phyloP scores from a whole-genome alignment of 2,113 vertebrate genomes.

The Cololabis saira region DNA sequence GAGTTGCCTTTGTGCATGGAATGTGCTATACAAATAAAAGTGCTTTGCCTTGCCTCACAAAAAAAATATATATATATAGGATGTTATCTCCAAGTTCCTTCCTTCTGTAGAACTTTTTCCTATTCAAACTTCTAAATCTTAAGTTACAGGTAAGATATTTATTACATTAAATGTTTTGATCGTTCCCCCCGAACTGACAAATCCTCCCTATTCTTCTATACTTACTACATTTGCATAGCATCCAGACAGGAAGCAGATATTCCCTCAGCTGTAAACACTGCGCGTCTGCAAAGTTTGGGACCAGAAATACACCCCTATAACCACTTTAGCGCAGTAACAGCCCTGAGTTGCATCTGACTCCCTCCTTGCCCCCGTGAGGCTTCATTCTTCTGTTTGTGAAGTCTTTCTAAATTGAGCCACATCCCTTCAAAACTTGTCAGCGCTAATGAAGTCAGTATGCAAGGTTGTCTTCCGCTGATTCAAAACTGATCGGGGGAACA shows the following conservation, averaged over 20 bases:
- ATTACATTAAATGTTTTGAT: background rate
- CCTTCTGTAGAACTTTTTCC: too few species aligned
- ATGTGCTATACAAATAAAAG: too few species aligned
- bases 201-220: constrained; percentile 1
- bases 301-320: constrained; percentile 32
- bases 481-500: constrained; percentile 84
- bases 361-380: constrained; percentile 22
- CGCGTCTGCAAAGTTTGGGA: constrained; percentile 33
- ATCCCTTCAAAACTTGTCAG: constrained; percentile 77
- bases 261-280: constrained; percentile 36
- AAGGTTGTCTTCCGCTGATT: constrained; percentile 73
- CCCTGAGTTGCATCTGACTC: constrained; percentile 42
- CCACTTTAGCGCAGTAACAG: constrained; percentile 15
- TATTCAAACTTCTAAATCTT: background rate
- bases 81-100: too few species aligned
- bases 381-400: constrained; percentile 53
- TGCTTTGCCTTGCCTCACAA: too few species aligned
- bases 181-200: background rate
- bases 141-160: background rate
- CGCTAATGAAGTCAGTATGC: constrained; percentile 88
- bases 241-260: constrained; percentile 24
- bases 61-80: too few species aligned
- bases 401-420: constrained; percentile 73
- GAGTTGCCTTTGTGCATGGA: too few species aligned
- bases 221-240: constrained; percentile 19